Percentiles rank a stretch among this genome's conserved stretches.
Conservation (phyloP, 1,140 invertebrate genomes). For the Drosophila teissieri region DNA sequence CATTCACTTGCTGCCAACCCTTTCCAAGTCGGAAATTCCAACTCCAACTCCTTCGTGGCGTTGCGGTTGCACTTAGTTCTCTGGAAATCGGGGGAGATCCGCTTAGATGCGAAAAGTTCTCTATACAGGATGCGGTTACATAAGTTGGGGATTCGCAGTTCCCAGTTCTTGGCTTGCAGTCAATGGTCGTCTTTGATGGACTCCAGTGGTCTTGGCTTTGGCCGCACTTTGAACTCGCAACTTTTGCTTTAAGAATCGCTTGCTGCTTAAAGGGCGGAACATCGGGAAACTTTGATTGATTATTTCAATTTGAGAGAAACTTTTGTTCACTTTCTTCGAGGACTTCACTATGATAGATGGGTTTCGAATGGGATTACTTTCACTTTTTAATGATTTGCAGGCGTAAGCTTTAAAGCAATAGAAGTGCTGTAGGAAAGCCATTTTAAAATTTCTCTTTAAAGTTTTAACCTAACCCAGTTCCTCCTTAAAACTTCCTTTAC, state of each 20-base stretch:
- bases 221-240: slow-evolving; percentile 1
- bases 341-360: slow-evolving; percentile 47
- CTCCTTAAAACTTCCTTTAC: neutral
- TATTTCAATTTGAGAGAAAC: slow-evolving; percentile 62
- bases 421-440: neutral
- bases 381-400: neutral
- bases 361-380: slow-evolving; percentile 36
- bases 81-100: slow-evolving; percentile 6
- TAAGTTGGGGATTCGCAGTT: slow-evolving; percentile 16
- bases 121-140: slow-evolving; percentile 54
- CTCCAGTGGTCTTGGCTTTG: slow-evolving; percentile 22
- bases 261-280: slow-evolving; percentile 4
- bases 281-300: slow-evolving; percentile 62
- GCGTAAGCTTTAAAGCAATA: slow-evolving; percentile 8
- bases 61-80: slow-evolving; percentile 60
- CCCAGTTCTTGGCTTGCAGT: slow-evolving; percentile 1
- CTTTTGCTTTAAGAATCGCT: slow-evolving; percentile 2
- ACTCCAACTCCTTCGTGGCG: slow-evolving; percentile 20
- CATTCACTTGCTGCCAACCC: slow-evolving; percentile 65
- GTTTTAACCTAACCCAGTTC: neutral
- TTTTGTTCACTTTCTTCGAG: slow-evolving; percentile 25
- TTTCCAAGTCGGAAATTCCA: slow-evolving; percentile 31
- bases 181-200: slow-evolving; percentile 36
- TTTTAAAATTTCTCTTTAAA: too few species aligned
- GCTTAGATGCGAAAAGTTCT: slow-evolving; percentile 48